A percentile compares a stretch with the other conserved stretches of the same genome.
phyloP scores from a whole-genome alignment of 2,888 invertebrate genomes.

The Sesia bembeciformis region DNA sequence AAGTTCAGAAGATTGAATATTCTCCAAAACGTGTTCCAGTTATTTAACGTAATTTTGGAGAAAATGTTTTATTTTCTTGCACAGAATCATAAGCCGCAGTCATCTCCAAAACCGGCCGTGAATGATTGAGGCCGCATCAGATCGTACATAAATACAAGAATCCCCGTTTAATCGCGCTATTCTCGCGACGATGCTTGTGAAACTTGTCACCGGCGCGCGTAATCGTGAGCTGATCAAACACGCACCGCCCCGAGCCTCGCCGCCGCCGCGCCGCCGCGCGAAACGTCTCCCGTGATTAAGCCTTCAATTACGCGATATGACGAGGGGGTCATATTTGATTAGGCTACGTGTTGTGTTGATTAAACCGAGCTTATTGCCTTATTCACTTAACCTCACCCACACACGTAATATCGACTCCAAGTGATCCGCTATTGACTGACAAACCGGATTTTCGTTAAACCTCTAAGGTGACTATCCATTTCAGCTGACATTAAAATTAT shows the following conservation, averaged over 20 bases:
- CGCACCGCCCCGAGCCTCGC: conserved; percentile 20
- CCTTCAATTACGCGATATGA: conserved; percentile 69
- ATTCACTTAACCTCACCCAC: conserved; percentile 54
- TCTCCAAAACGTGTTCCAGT: too few relatives aligned
- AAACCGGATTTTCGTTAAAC: conserved; percentile 35
- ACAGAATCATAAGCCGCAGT: too few relatives aligned
- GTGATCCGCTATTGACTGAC: conserved; percentile 17
- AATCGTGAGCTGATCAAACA: conserved; percentile 60
- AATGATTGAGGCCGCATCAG: neutral
- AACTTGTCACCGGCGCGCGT: conserved; percentile 35
- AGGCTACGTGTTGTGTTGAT: conserved; percentile 69
- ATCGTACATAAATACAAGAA: neutral
- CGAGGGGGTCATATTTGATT: conserved; percentile 71
- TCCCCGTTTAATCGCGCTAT: conserved; percentile 11
- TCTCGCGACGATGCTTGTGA: conserved; percentile 17
- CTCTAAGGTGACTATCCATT: conserved; percentile 27
- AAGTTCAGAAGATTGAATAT: too few relatives aligned
- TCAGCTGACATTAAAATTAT: conserved; percentile 43
- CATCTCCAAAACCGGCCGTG: too few relatives aligned
- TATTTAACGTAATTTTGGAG: too few relatives aligned
- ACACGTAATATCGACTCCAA: conserved; percentile 21
- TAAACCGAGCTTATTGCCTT: conserved; percentile 70
- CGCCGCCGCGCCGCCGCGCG: conserved; percentile 29
- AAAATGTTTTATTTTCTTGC: too few relatives aligned
- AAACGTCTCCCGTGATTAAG: conserved; percentile 66